Conservation (phyloP, 2,113 vertebrate species). For the Sinosuthora webbiana region DNA sequence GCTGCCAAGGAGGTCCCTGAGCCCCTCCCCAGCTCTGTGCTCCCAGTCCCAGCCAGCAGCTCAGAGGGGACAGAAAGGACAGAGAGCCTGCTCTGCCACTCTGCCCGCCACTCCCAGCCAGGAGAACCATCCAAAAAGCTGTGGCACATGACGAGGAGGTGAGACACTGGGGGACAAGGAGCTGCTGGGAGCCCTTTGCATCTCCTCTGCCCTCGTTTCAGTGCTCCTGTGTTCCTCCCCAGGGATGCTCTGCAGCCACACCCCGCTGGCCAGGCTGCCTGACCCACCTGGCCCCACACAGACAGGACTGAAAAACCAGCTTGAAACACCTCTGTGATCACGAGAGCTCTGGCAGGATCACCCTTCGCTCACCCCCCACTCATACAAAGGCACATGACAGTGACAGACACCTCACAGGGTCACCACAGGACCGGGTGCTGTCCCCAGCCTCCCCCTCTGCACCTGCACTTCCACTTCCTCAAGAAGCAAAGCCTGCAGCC, state of each 20-base stretch:
- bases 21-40: not conserved
- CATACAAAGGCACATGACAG: not conserved
- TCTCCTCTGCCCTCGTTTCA: not conserved
- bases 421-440: rapidly evolving
- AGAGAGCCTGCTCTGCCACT: not conserved
- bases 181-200: not conserved
- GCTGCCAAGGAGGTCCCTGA: not conserved
- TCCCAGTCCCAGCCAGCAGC: not conserved
- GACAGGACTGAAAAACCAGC: not conserved
- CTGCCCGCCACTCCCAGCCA: not conserved
- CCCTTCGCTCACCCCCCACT: not conserved
- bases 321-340: not conserved
- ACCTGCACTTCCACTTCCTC: not conserved
- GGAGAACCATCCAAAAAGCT: not conserved
- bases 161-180: not conserved
- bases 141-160: not conserved
- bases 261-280: not conserved
- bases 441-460: not conserved
- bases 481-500: not conserved
- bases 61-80: not conserved
- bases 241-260: not conserved
- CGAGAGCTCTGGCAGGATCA: not conserved
- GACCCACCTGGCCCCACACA: not conserved
- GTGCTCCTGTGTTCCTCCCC: not conserved
- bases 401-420: not conserved